A percentile compares a stretch with the other conserved stretches of the same genome.
These are phyloP conservation scores for Rafetus swinhoei DNA, from an alignment of 2,113 vertebrate species.

Conservation along the genomic window DNA sequence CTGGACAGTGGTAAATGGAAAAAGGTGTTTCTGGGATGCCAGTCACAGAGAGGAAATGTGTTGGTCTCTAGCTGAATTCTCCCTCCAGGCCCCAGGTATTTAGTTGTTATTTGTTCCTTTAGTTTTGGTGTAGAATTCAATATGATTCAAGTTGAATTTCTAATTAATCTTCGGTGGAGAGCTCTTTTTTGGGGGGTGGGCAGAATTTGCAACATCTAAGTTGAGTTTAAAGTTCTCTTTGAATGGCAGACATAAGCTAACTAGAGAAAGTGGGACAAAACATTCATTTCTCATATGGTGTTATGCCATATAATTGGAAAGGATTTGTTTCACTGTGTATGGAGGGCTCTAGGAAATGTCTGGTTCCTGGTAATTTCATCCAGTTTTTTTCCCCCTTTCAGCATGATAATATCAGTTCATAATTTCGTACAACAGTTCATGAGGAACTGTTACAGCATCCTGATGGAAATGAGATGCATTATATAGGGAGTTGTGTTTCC, in stretches of 20 bases:
- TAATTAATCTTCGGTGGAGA: neutral
- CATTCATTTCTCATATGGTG: neutral
- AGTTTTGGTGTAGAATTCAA: neutral
- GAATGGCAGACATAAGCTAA: neutral
- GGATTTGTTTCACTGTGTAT: neutral
- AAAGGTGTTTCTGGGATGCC: neutral
- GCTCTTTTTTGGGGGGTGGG: neutral
- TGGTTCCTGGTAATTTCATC: neutral
- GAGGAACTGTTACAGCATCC: neutral
- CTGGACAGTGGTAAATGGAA: neutral
- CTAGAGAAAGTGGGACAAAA: neutral
- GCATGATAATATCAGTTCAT: neutral
- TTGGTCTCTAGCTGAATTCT: neutral
- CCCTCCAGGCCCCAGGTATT: neutral
- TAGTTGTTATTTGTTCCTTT: neutral
- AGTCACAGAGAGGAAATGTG: neutral
- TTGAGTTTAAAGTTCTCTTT: neutral
- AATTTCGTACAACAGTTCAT: neutral
- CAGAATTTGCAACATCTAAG: neutral
- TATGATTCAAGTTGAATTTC: neutral
- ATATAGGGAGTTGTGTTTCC: neutral
- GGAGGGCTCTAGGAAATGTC: neutral
- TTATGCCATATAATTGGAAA: neutral
- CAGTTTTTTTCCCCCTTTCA: neutral
- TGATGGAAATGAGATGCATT: neutral